These are phyloP conservation scores for Anorthoa munda DNA, from an alignment of 2,888 invertebrate species.

Conservation along the genomic window DNA sequence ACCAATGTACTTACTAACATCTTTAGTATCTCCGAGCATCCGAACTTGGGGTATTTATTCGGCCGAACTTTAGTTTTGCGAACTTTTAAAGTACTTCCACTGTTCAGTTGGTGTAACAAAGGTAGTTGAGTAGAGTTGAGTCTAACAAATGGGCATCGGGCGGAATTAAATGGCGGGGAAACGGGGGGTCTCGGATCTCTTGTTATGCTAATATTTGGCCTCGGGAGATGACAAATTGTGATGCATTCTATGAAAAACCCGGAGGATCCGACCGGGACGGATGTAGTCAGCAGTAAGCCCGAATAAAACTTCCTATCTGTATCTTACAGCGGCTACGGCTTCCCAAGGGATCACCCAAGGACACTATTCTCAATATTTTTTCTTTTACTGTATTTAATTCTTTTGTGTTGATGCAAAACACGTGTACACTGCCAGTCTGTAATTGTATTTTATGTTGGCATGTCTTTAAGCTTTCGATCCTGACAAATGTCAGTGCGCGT, in stretches of 20 bases:
- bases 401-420: slow-evolving; percentile 62
- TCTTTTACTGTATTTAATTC: slow-evolving; percentile 38
- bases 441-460: slow-evolving; percentile 57
- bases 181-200: slow-evolving; percentile 71
- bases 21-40: slow-evolving; percentile 69
- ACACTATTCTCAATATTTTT: slow-evolving; percentile 21
- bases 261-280: slow-evolving; percentile 48
- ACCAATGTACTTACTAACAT: slow-evolving; percentile 71
- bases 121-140: slow-evolving; percentile 73
- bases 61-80: slow-evolving; percentile 70
- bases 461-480: slow-evolving; percentile 44
- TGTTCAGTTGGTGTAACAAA: slow-evolving; percentile 77
- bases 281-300: slow-evolving; percentile 44
- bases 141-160: slow-evolving; percentile 74
- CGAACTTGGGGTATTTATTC: slow-evolving; percentile 76
- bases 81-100: slow-evolving; percentile 78
- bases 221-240: slow-evolving; percentile 77
- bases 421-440: slow-evolving; percentile 45
- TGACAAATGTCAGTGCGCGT: slow-evolving; percentile 54
- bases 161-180: slow-evolving; percentile 76
- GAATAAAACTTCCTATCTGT: slow-evolving; percentile 62
- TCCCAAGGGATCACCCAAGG: slow-evolving; percentile 32
- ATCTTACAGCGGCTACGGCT: slow-evolving; percentile 44
- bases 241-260: slow-evolving; percentile 70
- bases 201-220: slow-evolving; percentile 79